Base-by-base conservation (phyloP, 2,113 vertebrate genomes). In the Butorides virescens region DNA sequence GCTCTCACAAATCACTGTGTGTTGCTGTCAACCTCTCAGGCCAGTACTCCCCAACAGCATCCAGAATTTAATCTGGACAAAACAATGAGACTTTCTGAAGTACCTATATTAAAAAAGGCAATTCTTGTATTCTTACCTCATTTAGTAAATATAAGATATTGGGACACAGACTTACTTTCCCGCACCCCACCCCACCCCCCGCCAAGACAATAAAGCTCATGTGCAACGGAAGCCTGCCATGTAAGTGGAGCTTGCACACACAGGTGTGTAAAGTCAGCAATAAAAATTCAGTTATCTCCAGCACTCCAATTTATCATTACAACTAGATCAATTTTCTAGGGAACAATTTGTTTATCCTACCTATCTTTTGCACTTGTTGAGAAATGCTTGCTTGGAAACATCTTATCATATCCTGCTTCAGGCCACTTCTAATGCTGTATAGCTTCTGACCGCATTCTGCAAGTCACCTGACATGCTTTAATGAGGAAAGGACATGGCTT, bases 81-180 rank as follows among this genome's bases (percentile, higher is more conserved):
- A 36, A 2, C 53, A 49, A 19, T 1, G 2, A 36, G 29, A 3
- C 52, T 39, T 68, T 26, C 27, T 34, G 34, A 50, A 37, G 46
- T 3, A 11, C 3, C 10, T 19, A 3, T 0, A 4, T 21, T 10
- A 32, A 29, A 50, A 37, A 22, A n/a, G 20, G 15, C 39, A 55
- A 2, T 17, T 30, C 13, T 7, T 4, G 13, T 53, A 37, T 32
- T 15, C 42, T 44, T 42, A n/a, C 17, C 20, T 42, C 20, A 17
- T 39, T 63, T 10, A 16, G 10, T 5, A 37, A 42, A 46, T 15
- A 12, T 9, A 46, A 37, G 20, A 18, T 11, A 30, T 0, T 11
- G 47, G 26, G 34, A 8, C 32, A 37, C 15, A 32, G 34, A 16
- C 6, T 61, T 20, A 13, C 13, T 2, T 5, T 15, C 21, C 14